A percentile compares a stretch with the other conserved stretches of the same genome.
These are phyloP conservation scores for Manacus vitellinus DNA, from an alignment of 2,113 vertebrate species.

Conservation along the genomic window DNA sequence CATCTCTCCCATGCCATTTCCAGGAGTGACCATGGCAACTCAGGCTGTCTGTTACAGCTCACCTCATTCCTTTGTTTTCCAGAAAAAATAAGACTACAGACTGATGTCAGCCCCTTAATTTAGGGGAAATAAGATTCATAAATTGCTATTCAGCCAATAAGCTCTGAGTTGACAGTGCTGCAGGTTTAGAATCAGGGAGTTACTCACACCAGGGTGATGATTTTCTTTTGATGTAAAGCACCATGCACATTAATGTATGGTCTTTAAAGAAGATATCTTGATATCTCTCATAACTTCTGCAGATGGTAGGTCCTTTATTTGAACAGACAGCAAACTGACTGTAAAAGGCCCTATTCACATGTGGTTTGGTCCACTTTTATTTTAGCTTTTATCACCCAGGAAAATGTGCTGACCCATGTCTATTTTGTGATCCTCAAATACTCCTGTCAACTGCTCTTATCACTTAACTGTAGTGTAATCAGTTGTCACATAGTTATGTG, in stretches of 20 bases:
- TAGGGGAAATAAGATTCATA: neutral
- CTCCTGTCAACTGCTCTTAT: neutral
- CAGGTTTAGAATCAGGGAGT: neutral
- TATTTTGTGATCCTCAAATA: neutral
- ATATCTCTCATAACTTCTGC: neutral
- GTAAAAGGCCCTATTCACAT: neutral
- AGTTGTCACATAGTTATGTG: slow-evolving; percentile 5
- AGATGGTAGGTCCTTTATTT: neutral
- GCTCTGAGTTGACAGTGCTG: neutral
- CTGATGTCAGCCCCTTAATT: neutral
- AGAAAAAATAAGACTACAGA: neutral
- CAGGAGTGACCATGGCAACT: neutral
- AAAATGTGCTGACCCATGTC: neutral
- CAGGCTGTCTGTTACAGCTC: neutral
- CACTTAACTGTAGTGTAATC: neutral
- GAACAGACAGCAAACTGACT: neutral
- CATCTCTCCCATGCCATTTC: neutral
- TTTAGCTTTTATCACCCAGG: neutral
- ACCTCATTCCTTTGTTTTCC: neutral
- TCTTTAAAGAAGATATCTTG: neutral
- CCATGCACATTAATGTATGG: neutral
- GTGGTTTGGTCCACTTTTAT: neutral
- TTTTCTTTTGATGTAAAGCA: neutral
- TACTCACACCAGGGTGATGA: neutral
- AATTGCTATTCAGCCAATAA: neutral